These are phyloP conservation scores for Tipula unca DNA, from an alignment of 2,888 invertebrate genomes.

Conservation along the genomic window DNA sequence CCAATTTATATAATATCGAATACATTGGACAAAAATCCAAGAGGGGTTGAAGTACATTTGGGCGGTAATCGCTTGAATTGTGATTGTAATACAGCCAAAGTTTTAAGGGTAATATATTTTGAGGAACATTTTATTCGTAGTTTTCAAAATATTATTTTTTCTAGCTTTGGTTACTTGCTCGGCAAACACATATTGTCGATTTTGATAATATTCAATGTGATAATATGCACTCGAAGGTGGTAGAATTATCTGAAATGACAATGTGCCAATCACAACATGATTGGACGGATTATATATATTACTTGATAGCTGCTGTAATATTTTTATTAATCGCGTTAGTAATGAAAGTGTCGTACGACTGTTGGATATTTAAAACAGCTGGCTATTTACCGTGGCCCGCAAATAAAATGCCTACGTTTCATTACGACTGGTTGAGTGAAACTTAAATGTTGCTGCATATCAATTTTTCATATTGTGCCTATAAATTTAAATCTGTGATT, in stretches of 20 bases:
- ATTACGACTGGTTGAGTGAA: constrained; percentile 86
- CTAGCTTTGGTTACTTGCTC: constrained; percentile 66
- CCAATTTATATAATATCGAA: constrained; percentile 72
- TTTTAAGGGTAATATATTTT: constrained; percentile 46
- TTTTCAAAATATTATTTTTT: constrained; percentile 28
- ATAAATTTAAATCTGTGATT: not conserved
- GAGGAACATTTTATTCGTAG: not conserved
- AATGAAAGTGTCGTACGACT: constrained; percentile 73
- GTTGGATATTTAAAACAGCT: constrained; percentile 79
- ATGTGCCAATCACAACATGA: constrained; percentile 67
- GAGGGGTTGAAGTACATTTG: constrained; percentile 52
- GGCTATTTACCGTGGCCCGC: constrained; percentile 87
- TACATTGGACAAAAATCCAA: constrained; percentile 56
- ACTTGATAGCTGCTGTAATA: constrained; percentile 70
- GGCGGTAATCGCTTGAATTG: constrained; percentile 70
- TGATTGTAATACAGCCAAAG: constrained; percentile 75
- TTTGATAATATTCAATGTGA: constrained; percentile 62
- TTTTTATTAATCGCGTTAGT: constrained; percentile 62
- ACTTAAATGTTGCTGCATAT: constrained; percentile 31
- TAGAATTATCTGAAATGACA: constrained; percentile 61
- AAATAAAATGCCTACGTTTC: constrained; percentile 80
- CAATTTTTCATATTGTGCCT: not conserved
- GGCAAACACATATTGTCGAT: constrained; percentile 62
- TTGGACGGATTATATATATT: constrained; percentile 83
- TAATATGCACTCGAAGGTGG: constrained; percentile 57